Evolutionary conservation across 2,113 vertebrate species (phyloP).

Genomic region (Grus americana): DNA sequence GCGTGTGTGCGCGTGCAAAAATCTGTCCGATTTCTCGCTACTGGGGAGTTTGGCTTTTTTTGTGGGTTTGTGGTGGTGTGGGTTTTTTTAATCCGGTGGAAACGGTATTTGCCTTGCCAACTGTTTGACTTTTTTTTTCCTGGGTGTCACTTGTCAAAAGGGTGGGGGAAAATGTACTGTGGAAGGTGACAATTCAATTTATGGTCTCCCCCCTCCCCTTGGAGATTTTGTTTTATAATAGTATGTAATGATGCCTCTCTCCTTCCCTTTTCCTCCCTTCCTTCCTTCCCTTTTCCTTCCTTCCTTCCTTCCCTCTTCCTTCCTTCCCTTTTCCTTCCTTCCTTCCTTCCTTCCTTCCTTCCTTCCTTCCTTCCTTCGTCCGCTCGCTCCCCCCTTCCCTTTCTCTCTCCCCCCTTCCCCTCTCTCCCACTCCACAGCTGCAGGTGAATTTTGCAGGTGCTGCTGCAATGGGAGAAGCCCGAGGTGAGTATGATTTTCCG

Average conservation of each 20-base stretch:
- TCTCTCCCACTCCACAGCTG: neutral
- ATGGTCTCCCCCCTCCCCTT: neutral
- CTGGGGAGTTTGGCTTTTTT: neutral
- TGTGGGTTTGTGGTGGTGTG: no score
- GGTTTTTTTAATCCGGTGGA: neutral
- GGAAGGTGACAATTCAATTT: neutral
- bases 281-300: neutral
- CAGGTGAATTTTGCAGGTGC: neutral
- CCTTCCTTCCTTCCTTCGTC: no score
- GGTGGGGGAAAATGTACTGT: neutral
- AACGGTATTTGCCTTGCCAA: neutral
- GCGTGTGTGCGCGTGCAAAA: neutral
- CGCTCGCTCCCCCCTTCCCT: accelerated
- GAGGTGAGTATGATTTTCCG: slow-evolving; percentile 24
- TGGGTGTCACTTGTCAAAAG: slow-evolving; percentile 29
- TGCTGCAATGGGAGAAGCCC: neutral
- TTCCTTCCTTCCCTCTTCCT: neutral
- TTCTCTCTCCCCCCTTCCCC: accelerated
- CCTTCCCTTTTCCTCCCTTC: neutral
- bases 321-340: neutral
- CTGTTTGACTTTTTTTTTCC: neutral
- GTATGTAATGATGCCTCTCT: neutral
- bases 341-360: neutral
- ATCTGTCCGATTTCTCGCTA: neutral
- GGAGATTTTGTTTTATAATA: neutral